Evolutionary conservation across 2,888 invertebrate species (phyloP), one percentile per base, ranked within the genome.

Genomic region (Andricus curvator): DNA sequence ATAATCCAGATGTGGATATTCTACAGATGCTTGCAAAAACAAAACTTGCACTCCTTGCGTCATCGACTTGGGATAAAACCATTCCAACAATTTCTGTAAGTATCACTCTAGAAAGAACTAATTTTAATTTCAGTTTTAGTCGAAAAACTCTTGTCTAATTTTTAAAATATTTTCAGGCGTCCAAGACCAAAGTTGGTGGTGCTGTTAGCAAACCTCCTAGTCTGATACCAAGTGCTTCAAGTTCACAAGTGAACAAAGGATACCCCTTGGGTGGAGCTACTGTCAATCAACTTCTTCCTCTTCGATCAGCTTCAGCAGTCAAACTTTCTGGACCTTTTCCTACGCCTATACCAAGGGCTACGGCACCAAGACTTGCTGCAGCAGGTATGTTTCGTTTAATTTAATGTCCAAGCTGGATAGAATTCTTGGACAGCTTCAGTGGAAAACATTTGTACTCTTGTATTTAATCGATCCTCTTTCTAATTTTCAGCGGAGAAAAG

Each of bases 1-100:
- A 98, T 93, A 99, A 99, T 94, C 98, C 98, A 8, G 99, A 99
- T 88, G 97, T 97, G 4, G 98, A 98, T 92, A 96, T 98, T 87
- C 93, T 96, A 86, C 96, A 96, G 91, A 95, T 98, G 94, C 93
- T 98, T 90, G 96, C 97, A 79, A 95, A 96, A 89, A 94, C 94
- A 80, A 94, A 94, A 84, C 94, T 94, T 90, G 93, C 94, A 70
- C 93, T 94, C 60, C 93, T 94, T 56, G n/a, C 51, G n/a, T 93
- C 94, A 60, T 94, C 94, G 4, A 93, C 94, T 37, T 95, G 95
- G 95, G 95, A 95, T 87, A 95, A 95, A 92, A 93, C 94, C 93
- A 84, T 90, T 78, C 87, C 91, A 44, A 87, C 89, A 84, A 92
- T 93, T 85, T 93, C 94, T 76, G 94, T 94, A 89, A 92, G 93